These are phyloP conservation scores for Poeciliopsis prolifica DNA, from an alignment of 2,113 vertebrate species.

Conservation along the genomic window DNA sequence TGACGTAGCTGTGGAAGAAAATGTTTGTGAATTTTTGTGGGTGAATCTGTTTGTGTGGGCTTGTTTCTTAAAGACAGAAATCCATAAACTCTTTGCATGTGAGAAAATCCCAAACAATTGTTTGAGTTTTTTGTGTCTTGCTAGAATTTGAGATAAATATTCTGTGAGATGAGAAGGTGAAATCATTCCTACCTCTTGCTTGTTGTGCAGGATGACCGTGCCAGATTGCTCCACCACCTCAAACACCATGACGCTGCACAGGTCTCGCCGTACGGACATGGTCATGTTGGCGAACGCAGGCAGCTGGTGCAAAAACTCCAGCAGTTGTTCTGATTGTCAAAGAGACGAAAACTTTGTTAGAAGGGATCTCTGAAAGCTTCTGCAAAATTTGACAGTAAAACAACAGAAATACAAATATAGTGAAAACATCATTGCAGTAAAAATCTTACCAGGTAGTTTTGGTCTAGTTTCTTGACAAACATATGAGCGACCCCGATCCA, in stretches of 20 bases:
- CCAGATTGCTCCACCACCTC: constrained; percentile 94
- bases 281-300: constrained; percentile 99
- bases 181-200: constrained; percentile 86
- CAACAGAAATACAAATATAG: background rate
- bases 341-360: background rate
- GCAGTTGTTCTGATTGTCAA: constrained; percentile 85
- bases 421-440: background rate
- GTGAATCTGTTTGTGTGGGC: no score
- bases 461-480: no score
- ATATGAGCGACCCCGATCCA: no score
- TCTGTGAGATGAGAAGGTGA: background rate
- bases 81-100: no score
- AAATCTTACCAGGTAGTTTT: no score
- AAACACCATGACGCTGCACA: constrained; percentile 97
- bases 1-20: no score
- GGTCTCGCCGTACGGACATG: constrained; percentile 94
- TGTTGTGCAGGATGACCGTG: constrained; percentile 89
- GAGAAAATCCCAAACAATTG: background rate
- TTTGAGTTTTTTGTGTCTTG: background rate
- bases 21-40: no score
- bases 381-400: background rate
- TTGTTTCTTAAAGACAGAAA: no score
- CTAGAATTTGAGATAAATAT: no score
- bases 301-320: constrained; percentile 98
- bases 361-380: background rate